A percentile compares a stretch with the other conserved stretches of the same genome.
Conservation (phyloP, 1,140 invertebrate species). For the Lepidurus arcticus region DNA sequence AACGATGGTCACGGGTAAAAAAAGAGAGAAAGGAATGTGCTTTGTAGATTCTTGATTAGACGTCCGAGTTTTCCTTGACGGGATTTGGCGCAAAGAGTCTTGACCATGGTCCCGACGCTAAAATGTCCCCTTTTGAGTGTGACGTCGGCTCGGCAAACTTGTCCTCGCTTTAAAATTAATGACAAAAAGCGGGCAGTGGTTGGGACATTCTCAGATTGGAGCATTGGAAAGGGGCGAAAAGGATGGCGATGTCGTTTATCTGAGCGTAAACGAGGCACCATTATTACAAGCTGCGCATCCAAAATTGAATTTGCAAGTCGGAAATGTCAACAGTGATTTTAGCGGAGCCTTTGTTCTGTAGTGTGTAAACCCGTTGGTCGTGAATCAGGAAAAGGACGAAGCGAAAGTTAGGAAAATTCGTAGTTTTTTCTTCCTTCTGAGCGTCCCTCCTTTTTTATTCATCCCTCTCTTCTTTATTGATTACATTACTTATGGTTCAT, state of each 20-base stretch:
- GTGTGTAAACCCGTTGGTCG: not conserved
- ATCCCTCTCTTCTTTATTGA: slow-evolving; percentile 3
- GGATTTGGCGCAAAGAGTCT: not conserved
- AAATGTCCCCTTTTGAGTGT: not conserved
- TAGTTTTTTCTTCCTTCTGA: not conserved
- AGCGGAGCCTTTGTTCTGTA: not conserved
- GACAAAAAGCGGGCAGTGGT: not conserved
- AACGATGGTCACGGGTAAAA: not conserved
- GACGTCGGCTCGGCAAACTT: too few species aligned
- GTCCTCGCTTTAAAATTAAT: not conserved
- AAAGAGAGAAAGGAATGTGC: not conserved
- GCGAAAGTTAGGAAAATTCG: not conserved
- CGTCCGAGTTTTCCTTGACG: not conserved
- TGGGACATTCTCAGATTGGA: not conserved
- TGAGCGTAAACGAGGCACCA: not conserved
- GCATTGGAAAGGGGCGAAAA: not conserved
- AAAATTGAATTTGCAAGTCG: not conserved
- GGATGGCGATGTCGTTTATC: not conserved
- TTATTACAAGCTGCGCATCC: not conserved
- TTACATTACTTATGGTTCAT: slow-evolving; percentile 20
- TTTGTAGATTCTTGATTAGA: not conserved
- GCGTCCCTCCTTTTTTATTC: not conserved
- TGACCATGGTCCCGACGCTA: not conserved
- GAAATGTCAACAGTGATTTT: slow-evolving; percentile 14
- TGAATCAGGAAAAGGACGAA: not conserved